Percentiles rank a stretch among this genome's conserved stretches.
Evolutionary conservation across 1,140 invertebrate species (phyloP).

Genomic region (Brachionus angularis): DNA sequence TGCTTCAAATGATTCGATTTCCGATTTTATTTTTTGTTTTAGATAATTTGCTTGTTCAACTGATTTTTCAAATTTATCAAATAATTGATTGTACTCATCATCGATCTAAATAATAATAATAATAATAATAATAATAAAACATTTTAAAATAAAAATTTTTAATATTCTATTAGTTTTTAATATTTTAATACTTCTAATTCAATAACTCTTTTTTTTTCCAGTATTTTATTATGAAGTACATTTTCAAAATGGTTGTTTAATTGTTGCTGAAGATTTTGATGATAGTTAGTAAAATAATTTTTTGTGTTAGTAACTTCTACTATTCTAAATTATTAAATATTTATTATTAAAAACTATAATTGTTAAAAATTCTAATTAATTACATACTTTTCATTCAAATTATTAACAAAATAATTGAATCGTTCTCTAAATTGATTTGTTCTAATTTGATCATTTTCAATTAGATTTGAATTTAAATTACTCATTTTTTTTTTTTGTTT

Average conservation of each 20-base stretch:
- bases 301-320: no score
- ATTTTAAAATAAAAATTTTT: no score
- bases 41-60: neutral
- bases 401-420: neutral
- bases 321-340: no score
- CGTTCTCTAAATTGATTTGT: neutral
- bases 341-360: no score
- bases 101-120: neutral
- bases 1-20: slow-evolving; percentile 11
- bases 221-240: no score
- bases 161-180: neutral
- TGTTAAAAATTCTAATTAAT: no score
- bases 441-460: neutral
- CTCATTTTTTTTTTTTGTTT: neutral
- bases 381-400: slow-evolving; percentile 22
- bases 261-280: no score
- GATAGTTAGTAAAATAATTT: no score
- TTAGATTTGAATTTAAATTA: neutral
- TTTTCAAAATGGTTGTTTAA: no score
- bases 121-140: no score
- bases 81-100: neutral
- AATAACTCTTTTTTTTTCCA: no score
- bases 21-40: slow-evolving; percentile 1
- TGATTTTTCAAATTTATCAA: neutral
- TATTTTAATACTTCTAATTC: no score